Conservation (phyloP, 2,888 invertebrate species). For the Lacanobia oleracea region DNA sequence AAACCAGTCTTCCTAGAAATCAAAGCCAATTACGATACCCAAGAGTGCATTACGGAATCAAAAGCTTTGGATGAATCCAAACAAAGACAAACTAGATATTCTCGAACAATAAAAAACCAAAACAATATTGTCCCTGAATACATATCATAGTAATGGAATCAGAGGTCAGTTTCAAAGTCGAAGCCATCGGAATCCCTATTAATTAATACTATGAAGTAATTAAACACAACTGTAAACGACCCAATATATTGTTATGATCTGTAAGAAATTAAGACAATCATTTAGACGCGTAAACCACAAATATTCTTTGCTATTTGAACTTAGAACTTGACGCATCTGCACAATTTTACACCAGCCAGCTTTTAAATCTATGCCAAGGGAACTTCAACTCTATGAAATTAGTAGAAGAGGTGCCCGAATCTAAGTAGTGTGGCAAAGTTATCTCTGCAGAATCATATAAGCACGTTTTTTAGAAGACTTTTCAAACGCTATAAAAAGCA, state of each 20-base stretch:
- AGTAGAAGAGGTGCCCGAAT: constrained; percentile 38
- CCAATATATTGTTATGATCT: constrained; percentile 42
- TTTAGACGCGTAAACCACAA: constrained; percentile 70
- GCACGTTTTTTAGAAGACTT: constrained; percentile 86
- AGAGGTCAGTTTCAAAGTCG: constrained; percentile 46
- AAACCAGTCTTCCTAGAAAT: background rate
- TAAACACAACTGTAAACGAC: constrained; percentile 26
- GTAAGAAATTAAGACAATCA: constrained; percentile 71
- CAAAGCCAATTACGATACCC: background rate
- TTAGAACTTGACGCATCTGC: constrained; percentile 76
- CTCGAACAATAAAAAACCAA: constrained; percentile 6
- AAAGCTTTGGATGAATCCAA: background rate
- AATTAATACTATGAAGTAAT: constrained; percentile 13
- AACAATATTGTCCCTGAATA: constrained; percentile 42
- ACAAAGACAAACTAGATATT: background rate
- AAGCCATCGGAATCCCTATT: constrained; percentile 28
- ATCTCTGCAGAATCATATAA: constrained; percentile 70
- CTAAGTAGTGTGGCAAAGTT: constrained; percentile 53
- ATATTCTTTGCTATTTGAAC: constrained; percentile 72
- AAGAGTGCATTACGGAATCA: background rate
- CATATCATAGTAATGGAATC: background rate
- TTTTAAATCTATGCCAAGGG: background rate
- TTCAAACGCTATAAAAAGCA: constrained; percentile 85
- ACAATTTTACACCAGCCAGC: constrained; percentile 59
- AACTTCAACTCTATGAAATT: constrained; percentile 55